These are phyloP conservation scores for Peromyscus nudipes DNA, from an alignment of 2,797 vertebrate species.

Conservation along the genomic window DNA sequence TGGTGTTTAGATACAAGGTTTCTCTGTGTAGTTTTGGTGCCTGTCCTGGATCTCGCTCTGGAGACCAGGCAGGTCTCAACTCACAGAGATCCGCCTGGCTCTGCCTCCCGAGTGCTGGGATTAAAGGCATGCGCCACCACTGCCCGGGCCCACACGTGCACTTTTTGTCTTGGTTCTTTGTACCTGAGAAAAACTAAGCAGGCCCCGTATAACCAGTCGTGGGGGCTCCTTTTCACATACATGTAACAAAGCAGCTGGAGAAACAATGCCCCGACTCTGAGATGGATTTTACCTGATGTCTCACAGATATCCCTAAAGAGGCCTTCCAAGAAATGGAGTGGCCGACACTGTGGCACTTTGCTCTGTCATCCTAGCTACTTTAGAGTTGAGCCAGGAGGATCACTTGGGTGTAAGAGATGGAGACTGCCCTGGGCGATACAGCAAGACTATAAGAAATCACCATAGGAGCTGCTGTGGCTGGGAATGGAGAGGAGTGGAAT, in stretches of 20 bases:
- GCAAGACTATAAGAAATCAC: not conserved
- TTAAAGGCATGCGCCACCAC: too few species aligned
- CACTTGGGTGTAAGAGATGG: not conserved
- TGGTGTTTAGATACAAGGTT: too few species aligned
- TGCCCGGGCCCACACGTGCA: not conserved
- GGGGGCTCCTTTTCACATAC: not conserved
- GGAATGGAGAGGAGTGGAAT: not conserved
- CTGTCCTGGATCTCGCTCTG: too few species aligned
- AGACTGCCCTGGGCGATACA: not conserved
- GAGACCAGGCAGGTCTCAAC: too few species aligned
- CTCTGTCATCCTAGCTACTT: not conserved
- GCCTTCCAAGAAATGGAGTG: conserved; percentile 34
- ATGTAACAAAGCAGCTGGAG: not conserved
- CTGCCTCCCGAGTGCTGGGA: too few species aligned
- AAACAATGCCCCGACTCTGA: not conserved
- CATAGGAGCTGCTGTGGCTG: not conserved
- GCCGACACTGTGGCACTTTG: not conserved
- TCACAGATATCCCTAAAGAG: not conserved
- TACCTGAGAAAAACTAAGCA: not conserved
- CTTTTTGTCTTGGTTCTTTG: conserved; percentile 9
- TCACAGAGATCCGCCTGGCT: too few species aligned
- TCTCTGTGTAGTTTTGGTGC: too few species aligned
- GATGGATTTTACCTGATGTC: not conserved
- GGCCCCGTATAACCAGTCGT: not conserved
- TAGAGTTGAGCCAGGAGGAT: not conserved